These are phyloP conservation scores for Diarsia dahlii DNA, from an alignment of 2,888 invertebrate genomes.

Conservation along the genomic window DNA sequence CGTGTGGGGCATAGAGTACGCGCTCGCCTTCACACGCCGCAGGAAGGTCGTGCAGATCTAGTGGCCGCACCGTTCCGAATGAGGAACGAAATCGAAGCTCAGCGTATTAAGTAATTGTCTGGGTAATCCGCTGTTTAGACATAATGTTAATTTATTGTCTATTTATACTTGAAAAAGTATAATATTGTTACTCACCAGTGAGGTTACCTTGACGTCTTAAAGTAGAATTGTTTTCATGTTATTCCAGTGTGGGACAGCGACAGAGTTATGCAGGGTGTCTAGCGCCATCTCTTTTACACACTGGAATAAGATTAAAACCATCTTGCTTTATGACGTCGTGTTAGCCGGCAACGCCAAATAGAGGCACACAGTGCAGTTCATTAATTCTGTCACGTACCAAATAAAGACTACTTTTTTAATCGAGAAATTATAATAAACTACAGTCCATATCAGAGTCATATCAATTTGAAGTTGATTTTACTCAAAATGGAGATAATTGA, in stretches of 20 bases:
- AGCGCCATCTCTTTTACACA: too few species aligned
- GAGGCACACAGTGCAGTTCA: constrained; percentile 41
- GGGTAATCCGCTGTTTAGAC: constrained; percentile 39
- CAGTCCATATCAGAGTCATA: constrained; percentile 59
- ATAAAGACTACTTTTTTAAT: constrained; percentile 12
- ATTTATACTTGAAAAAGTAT: constrained; percentile 47
- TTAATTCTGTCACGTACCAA: constrained; percentile 13
- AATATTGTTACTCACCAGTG: constrained; percentile 33
- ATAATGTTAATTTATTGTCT: constrained; percentile 35
- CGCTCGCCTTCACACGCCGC: constrained; percentile 84
- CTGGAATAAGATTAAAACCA: too few species aligned
- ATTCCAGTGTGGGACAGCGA: too few species aligned
- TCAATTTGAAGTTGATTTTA: constrained; percentile 50
- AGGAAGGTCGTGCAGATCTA: constrained; percentile 88
- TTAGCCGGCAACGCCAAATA: constrained; percentile 46
- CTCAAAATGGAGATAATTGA: constrained; percentile 42
- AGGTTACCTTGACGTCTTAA: too few species aligned
- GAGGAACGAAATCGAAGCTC: constrained; percentile 34
- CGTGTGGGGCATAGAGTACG: constrained; percentile 93
- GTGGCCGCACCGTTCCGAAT: constrained; percentile 46
- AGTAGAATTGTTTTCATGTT: too few species aligned
- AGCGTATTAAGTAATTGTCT: constrained; percentile 28
- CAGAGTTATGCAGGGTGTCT: too few species aligned
- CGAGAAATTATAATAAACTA: constrained; percentile 26
- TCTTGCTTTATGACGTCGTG: not conserved